Evolutionary conservation across 2,113 vertebrate genomes (phyloP), one percentile per base, ranked within the genome.

Genomic region (Marmota flaviventris): DNA sequence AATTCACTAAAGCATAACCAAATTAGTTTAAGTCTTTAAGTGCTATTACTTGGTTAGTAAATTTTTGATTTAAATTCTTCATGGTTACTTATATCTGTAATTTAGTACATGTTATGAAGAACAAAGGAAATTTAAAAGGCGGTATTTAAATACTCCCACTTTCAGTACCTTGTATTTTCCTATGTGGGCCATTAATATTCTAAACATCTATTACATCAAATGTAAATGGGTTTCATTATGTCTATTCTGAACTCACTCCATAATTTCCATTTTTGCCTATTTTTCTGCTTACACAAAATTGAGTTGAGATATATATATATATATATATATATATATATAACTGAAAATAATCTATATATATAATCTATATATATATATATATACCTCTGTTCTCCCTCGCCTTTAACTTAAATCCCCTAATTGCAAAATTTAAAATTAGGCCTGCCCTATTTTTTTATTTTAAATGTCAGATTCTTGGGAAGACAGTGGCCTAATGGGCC

Each of bases 381-480:
- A 95, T 25, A 97, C 92, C 92, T 97, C 90, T 91, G 81, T 90
- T 96, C 96, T 93, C 78, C 82, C n/a, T 95, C 83, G 77, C 48
- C 84, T 88, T 93, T 97, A 97, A 93, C 91, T 95, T 97, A 96
- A 97, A 96, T 95, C 39, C 27, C 63, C 69, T 97, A 96, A 95
- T 87, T 94, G 72, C 79, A 95, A 97, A 97, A 95, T 51, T 97
- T 97, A 96, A 98, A 97, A 97, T 97, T 96, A 97, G 94, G 29
- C 63, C 63, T 96, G 85, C 95, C 88, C 88, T 69, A 77, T 92
- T 95, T 97, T 95, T 95, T 95, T 29, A 88, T 96, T 97, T 97
- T 91, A 94, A 97, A 76, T 96, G 97, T 97, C 97, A 98, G 94
- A 53, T 89, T 92, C 82, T 61, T 67, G 16, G 70, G 85, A 97